Conservation (phyloP, 2,888 invertebrate genomes). For the Glaucopsyche alexis region DNA sequence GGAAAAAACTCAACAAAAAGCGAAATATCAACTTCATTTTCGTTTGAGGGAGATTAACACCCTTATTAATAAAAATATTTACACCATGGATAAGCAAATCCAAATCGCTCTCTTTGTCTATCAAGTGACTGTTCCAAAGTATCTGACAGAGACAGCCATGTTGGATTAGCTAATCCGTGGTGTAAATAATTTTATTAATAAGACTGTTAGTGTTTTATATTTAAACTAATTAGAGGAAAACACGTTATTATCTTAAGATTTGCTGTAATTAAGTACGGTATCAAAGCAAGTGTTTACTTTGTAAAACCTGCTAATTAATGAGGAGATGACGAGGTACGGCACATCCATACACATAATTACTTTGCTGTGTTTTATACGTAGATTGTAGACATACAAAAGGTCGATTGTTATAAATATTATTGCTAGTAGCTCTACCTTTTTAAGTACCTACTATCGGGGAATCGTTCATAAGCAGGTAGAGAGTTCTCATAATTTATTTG, state of each 20-base stretch:
- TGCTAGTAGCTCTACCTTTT: too few species aligned
- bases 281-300: constrained; percentile 69
- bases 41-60: constrained; percentile 10
- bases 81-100: too few species aligned
- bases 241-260: constrained; percentile 73
- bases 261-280: constrained; percentile 69
- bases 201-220: constrained; percentile 51
- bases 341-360: constrained; percentile 30
- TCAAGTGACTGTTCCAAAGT: too few species aligned
- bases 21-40: not conserved
- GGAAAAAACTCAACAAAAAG: not conserved
- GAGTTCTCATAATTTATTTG: too few species aligned
- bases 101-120: too few species aligned
- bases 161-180: too few species aligned
- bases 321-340: constrained; percentile 47
- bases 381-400: not conserved
- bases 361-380: not conserved
- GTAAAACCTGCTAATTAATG: constrained; percentile 65
- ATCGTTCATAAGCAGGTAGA: too few species aligned
- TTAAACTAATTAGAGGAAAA: constrained; percentile 68
- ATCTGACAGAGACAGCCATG: too few species aligned
- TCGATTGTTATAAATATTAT: not conserved
- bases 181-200: too few species aligned
- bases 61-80: too few species aligned
- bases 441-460: too few species aligned